Percentiles rank a stretch among this genome's conserved stretches.
phyloP scores from a whole-genome alignment of 2,797 vertebrate species.

The Pelochelys cantorii region DNA sequence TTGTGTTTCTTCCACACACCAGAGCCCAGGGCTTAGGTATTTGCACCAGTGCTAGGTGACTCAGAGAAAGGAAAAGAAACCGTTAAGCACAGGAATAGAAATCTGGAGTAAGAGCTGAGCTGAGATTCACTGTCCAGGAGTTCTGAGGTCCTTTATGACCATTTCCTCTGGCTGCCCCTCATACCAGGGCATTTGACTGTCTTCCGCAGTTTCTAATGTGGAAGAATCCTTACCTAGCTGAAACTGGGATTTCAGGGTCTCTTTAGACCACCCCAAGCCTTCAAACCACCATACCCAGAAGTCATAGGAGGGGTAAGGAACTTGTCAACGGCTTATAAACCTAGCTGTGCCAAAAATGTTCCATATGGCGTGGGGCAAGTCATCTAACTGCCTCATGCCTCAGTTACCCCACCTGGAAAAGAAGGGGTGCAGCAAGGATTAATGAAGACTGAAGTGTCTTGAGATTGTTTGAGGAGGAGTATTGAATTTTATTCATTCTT shows the following conservation, averaged over 20 bases:
- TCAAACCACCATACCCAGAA: neutral
- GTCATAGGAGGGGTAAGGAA: neutral
- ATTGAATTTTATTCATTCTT: neutral
- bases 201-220: neutral
- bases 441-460: neutral
- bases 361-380: fast-evolving
- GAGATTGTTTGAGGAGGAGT: neutral
- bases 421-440: neutral
- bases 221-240: neutral
- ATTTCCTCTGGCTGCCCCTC: neutral
- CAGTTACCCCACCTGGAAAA: neutral
- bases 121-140: neutral
- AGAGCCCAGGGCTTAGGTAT: neutral
- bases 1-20: neutral
- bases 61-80: neutral
- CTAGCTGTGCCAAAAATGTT: neutral
- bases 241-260: neutral
- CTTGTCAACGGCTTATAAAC: neutral
- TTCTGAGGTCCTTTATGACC: neutral
- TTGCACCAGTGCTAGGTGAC: neutral
- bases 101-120: neutral
- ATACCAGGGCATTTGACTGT: neutral
- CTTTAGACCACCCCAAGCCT: neutral
- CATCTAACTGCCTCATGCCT: neutral
- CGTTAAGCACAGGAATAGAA: fast-evolving